These are phyloP conservation scores for Pycnomerus fuliginosus DNA, from an alignment of 2,888 invertebrate genomes.

Conservation along the genomic window DNA sequence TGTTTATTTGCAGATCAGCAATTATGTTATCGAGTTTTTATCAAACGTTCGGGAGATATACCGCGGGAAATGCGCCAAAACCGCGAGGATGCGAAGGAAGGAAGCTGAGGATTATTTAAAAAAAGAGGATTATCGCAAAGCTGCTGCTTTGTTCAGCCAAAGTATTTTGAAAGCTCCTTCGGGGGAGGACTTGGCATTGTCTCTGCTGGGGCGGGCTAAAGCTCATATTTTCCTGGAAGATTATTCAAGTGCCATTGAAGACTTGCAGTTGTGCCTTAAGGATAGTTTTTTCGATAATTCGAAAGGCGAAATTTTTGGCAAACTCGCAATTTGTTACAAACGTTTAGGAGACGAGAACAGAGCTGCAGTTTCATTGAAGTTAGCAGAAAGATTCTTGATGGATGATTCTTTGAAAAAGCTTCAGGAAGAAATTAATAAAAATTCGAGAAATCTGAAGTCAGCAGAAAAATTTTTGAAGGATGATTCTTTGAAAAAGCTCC, in stretches of 20 bases:
- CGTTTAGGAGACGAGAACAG: conserved; percentile 61
- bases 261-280: conserved; percentile 66
- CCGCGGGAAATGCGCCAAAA: conserved; percentile 64
- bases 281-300: conserved; percentile 62
- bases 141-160: conserved; percentile 67
- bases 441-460: neutral
- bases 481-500: neutral
- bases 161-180: conserved; percentile 74
- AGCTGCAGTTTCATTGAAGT: conserved; percentile 65
- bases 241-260: conserved; percentile 63
- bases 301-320: conserved; percentile 67
- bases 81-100: conserved; percentile 61
- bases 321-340: conserved; percentile 70
- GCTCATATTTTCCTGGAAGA: conserved; percentile 61
- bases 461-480: neutral
- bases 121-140: conserved; percentile 58
- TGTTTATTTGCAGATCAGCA: conserved; percentile 39
- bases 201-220: conserved; percentile 67
- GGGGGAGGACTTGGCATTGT: no score
- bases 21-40: conserved; percentile 58
- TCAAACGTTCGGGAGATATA: conserved; percentile 67
- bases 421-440: neutral
- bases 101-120: conserved; percentile 63
- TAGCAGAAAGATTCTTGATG: conserved; percentile 63
- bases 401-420: conserved; percentile 29